phyloP scores from a whole-genome alignment of 2,113 vertebrate species.

The Axis porcinus region DNA sequence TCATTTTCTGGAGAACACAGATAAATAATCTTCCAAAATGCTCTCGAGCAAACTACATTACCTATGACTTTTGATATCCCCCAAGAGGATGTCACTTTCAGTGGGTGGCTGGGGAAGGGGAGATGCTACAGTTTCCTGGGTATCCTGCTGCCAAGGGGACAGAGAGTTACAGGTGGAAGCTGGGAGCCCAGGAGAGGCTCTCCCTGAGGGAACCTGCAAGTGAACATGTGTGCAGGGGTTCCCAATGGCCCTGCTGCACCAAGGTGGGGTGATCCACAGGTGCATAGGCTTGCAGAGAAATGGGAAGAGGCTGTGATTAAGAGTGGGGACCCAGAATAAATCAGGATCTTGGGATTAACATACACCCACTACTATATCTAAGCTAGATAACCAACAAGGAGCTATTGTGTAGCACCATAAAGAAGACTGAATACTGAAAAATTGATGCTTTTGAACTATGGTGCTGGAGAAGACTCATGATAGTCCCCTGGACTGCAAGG shows the following conservation, averaged over 20 bases:
- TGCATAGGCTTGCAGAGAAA: neutral
- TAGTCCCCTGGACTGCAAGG: neutral
- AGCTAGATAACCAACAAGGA: neutral
- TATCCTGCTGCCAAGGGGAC: neutral
- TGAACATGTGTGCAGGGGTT: neutral
- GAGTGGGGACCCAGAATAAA: neutral
- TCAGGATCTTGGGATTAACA: neutral
- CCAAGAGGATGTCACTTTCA: neutral
- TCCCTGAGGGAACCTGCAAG: neutral
- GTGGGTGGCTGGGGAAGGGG: too few relatives aligned
- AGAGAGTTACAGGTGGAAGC: neutral
- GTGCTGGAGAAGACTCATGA: neutral
- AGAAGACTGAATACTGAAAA: neutral
- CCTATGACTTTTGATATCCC: slow-evolving; percentile 46
- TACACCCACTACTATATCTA: neutral
- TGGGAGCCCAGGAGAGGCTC: neutral
- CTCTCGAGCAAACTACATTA: slow-evolving; percentile 50
- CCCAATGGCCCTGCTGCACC: neutral
- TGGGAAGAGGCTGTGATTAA: neutral
- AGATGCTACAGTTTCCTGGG: neutral
- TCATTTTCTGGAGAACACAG: slow-evolving; percentile 57
- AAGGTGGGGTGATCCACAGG: neutral
- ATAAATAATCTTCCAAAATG: slow-evolving; percentile 53
- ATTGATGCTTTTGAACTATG: neutral
- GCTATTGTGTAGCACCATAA: neutral